Percentiles rank a stretch among this genome's conserved stretches.
Evolutionary conservation across 2,113 vertebrate species (phyloP).

Genomic region (Oceanodroma tethys): DNA sequence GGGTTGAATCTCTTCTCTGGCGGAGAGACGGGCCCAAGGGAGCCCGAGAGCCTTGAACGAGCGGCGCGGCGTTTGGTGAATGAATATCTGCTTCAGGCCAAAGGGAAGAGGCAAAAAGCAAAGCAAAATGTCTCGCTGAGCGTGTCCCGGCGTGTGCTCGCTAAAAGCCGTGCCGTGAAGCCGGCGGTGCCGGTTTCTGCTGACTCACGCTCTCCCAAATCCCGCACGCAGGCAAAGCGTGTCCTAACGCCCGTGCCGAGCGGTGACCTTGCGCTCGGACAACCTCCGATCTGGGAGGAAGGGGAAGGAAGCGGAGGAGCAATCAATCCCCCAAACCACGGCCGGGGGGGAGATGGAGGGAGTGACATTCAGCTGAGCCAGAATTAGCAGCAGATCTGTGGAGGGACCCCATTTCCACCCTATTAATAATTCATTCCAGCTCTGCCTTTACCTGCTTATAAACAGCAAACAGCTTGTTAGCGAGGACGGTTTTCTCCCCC

Average conservation of each 20-base stretch:
- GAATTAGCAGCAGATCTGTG: slow-evolving; percentile 67
- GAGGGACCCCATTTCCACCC: slow-evolving; percentile 74
- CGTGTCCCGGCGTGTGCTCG: neutral
- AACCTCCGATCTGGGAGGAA: neutral
- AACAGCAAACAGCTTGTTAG: slow-evolving; percentile 81
- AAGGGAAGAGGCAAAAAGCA: neutral
- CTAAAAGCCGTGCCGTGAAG: neutral
- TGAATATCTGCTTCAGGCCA: neutral
- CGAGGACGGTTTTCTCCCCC: slow-evolving; percentile 16
- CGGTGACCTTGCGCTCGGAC: slow-evolving; percentile 63
- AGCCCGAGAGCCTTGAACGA: neutral
- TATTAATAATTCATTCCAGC: slow-evolving; percentile 81
- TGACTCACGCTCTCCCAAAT: slow-evolving; percentile 16
- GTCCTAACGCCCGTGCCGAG: neutral
- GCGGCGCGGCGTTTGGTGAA: neutral
- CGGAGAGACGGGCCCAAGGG: neutral
- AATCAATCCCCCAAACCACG: slow-evolving; percentile 56
- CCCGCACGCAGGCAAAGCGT: neutral
- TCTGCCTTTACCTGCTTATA: slow-evolving; percentile 80
- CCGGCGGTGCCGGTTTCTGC: neutral
- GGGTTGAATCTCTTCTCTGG: neutral
- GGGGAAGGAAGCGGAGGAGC: neutral
- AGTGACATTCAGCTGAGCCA: slow-evolving; percentile 46
- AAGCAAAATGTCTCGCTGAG: neutral
- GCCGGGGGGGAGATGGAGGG: neutral